Percentiles rank a stretch among this genome's conserved stretches.
phyloP scores from a whole-genome alignment of 2,113 vertebrate genomes.

The Laticauda laticaudata region DNA sequence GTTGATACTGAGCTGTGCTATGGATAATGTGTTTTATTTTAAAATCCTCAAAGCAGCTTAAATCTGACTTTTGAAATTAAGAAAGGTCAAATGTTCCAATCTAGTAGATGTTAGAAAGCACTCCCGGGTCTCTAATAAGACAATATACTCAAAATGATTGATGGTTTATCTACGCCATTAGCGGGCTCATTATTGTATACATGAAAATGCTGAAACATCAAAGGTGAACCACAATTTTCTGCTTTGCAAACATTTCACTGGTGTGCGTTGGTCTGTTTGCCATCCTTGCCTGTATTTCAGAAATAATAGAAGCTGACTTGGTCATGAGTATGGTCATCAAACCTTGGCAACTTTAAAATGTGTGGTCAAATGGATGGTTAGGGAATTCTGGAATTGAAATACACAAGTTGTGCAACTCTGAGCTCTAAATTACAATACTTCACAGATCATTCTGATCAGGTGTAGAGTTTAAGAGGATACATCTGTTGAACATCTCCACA shows the following conservation, averaged over 20 bases:
- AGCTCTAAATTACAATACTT: not conserved
- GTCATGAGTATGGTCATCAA: not conserved
- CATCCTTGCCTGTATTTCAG: not conserved
- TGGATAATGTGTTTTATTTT: not conserved
- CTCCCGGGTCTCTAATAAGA: not conserved
- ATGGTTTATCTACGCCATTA: not conserved
- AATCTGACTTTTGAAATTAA: slow-evolving; percentile 14
- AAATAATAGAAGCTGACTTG: not conserved
- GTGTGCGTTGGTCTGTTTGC: not conserved
- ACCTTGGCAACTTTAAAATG: not conserved
- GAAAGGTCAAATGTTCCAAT: not conserved
- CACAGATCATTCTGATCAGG: not conserved
- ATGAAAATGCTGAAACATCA: not conserved
- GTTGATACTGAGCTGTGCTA: not conserved
- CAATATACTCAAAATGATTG: not conserved
- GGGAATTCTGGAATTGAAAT: too few relatives aligned
- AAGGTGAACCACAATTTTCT: not conserved
- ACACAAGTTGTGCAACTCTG: too few relatives aligned
- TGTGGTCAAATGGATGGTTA: too few relatives aligned
- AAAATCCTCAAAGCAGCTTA: not conserved
- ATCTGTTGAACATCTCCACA: not conserved
- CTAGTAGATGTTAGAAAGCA: slow-evolving; percentile 6
- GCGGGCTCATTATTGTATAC: fast-evolving
- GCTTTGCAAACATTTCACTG: not conserved
- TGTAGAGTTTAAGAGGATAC: not conserved